Base-by-base conservation (phyloP, 2,797 vertebrate genomes). In the Catharus ustulatus region DNA sequence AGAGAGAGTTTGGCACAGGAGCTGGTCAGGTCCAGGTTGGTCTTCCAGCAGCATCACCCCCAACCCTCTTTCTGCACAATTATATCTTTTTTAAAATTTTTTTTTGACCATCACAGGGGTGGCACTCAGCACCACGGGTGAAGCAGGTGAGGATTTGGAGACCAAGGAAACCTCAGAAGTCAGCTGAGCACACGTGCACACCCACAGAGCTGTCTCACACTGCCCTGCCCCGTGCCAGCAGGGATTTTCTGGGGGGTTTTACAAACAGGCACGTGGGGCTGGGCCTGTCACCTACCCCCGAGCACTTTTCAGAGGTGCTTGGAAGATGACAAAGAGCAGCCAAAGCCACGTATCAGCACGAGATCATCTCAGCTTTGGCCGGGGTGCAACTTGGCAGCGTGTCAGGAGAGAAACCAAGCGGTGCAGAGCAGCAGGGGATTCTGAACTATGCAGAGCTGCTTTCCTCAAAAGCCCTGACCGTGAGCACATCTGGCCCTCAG, bases 401-500 rank as follows among this genome's bases (percentile, higher is more conserved):
- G 30, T 83, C 92, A 91, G 79, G 73, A 75, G 61, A 54, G 84
- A 87, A 89, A 36, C 68, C 64, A 3, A 72, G 77, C 15, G 0
- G 19, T 11, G 54, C 10, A 21, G 72, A 24, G 72, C 2, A 0
- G 57, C 72, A 34, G 82, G 79, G 89, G 92, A 89, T 69, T 84
- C 48, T 68, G 27, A 91, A 29, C 89, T 86, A 75, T 63, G 91
- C 79, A 34, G 90, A 91, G 89, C 85, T 83, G 87, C 91, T 95
- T 94, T 93, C 82, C 84, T 92, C 29, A 95, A 92, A 95, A 96
- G 89, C 75, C 87, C 63, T 4, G 19, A 26, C 1, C 21, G 5
- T 62, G 79, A 96, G 79, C 91, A 86, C 91, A 94, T 86, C 91
- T 93, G 92, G 91, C 66, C 48, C 87, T 58, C 49, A 58, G 46